Conservation (phyloP, 2,888 invertebrate genomes). For the Odontocerum albicorne region DNA sequence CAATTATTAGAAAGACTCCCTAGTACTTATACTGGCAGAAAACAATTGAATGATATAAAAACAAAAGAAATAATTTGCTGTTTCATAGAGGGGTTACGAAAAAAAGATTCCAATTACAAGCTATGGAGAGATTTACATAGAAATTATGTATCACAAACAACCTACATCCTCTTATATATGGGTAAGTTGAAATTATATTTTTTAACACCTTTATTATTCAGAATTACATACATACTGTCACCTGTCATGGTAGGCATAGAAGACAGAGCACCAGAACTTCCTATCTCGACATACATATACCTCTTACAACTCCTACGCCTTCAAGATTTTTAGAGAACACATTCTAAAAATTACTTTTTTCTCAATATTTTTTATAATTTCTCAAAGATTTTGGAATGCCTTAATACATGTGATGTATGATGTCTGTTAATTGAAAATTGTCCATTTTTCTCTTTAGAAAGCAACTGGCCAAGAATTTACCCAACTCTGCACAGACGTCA, state of each 20-base stretch:
- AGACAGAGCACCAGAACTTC: too few relatives aligned
- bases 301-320: too few relatives aligned
- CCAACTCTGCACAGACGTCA: conserved; percentile 44
- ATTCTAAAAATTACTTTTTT: too few relatives aligned
- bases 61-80: conserved; percentile 60
- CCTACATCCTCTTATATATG: conserved; percentile 62
- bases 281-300: too few relatives aligned
- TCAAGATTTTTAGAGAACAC: too few relatives aligned
- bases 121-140: conserved; percentile 70
- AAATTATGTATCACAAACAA: conserved; percentile 67
- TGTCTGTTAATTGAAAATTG: too few relatives aligned
- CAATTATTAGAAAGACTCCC: conserved; percentile 66
- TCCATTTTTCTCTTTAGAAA: too few relatives aligned
- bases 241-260: too few relatives aligned
- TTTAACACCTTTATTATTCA: neutral
- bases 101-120: conserved; percentile 65
- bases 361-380: too few relatives aligned
- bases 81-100: conserved; percentile 61
- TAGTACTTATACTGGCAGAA: conserved; percentile 51
- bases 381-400: too few relatives aligned
- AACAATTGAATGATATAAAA: conserved; percentile 41
- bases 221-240: too few relatives aligned
- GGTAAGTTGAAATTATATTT: conserved; percentile 51
- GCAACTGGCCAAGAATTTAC: conserved; percentile 46
- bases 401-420: too few relatives aligned